Percentiles rank a stretch among this genome's conserved stretches.
Evolutionary conservation across 2,113 vertebrate genomes (phyloP).

Genomic region (Pomatorhinus ruficollis): DNA sequence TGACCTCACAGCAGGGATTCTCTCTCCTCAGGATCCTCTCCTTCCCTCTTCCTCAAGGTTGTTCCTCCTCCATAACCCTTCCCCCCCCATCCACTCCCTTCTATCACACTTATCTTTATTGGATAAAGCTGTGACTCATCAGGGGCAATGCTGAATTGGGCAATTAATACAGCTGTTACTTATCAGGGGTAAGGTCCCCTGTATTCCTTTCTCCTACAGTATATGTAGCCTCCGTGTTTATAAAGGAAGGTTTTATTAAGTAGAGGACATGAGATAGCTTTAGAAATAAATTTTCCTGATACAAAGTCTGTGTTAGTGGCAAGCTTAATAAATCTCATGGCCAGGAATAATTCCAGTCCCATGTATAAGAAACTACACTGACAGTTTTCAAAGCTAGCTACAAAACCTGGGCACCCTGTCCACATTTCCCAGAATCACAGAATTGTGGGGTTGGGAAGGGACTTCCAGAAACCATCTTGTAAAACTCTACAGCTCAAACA

Average conservation of each 20-base stretch:
- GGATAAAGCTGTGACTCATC: background rate
- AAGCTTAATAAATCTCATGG: background rate
- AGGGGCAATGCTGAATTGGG: background rate
- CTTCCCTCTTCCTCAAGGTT: background rate
- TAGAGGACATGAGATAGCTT: background rate
- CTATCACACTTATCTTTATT: background rate
- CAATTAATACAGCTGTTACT: background rate
- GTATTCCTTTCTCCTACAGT: background rate
- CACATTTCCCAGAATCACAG: background rate
- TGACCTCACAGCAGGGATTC: background rate
- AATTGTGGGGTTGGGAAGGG: background rate
- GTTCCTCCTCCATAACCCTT: background rate
- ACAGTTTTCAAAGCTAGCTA: background rate
- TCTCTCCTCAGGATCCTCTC: background rate
- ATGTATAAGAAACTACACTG: background rate
- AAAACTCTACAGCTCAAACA: background rate
- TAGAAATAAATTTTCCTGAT: background rate
- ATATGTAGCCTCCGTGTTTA: rapidly evolving
- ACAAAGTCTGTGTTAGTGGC: background rate
- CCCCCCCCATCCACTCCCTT: background rate
- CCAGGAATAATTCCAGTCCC: background rate
- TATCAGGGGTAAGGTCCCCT: background rate
- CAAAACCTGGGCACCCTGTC: background rate
- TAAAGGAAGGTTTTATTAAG: background rate
- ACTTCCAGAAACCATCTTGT: background rate